These are phyloP conservation scores for Tachuris rubrigastra DNA, from an alignment of 2,113 vertebrate species.

Conservation along the genomic window DNA sequence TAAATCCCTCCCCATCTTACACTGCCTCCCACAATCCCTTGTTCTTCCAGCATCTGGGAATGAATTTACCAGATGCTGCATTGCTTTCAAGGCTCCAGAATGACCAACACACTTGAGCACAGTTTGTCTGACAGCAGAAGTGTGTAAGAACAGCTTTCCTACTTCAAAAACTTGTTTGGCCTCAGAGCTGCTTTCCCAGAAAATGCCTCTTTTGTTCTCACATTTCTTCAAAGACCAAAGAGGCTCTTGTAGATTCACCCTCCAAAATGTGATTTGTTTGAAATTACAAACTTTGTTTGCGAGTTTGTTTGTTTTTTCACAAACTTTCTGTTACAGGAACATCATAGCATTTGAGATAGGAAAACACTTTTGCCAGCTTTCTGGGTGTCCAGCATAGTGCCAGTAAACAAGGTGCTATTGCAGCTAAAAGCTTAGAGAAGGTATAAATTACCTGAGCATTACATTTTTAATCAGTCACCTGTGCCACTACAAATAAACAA, in stretches of 20 bases:
- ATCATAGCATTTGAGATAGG: neutral
- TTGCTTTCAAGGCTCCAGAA: slow-evolving; percentile 31
- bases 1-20: slow-evolving; percentile 22
- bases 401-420: neutral
- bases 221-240: neutral
- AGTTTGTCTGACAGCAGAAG: neutral
- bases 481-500: neutral
- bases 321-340: neutral
- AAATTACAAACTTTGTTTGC: neutral
- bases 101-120: neutral
- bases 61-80: neutral
- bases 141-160: neutral
- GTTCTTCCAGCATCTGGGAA: slow-evolving; percentile 33
- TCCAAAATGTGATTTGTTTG: neutral
- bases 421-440: neutral
- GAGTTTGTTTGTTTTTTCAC: neutral
- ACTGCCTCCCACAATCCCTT: slow-evolving; percentile 20
- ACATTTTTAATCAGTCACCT: accelerated
- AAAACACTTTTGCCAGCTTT: neutral
- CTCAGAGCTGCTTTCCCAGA: neutral
- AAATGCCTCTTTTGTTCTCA: neutral
- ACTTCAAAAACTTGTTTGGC: neutral
- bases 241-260: neutral
- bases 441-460: no score
- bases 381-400: neutral